Conservation (phyloP, 1,140 invertebrate species). For the Neelides sp. region DNA sequence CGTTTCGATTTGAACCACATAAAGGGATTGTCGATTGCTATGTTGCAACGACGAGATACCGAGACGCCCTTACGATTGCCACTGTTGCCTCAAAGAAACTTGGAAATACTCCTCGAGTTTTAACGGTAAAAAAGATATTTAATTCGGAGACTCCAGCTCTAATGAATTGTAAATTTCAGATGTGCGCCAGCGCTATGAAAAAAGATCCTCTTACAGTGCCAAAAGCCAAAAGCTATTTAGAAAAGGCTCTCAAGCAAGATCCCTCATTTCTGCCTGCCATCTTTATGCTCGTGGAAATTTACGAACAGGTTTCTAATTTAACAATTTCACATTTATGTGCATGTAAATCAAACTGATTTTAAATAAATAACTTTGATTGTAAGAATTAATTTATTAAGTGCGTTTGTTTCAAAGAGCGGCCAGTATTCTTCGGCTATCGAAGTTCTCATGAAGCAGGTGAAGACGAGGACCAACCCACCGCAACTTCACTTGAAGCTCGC, state of each 20-base stretch:
- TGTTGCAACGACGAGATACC: slow-evolving; percentile 47
- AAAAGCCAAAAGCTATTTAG: slow-evolving; percentile 52
- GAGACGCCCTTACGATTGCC: slow-evolving; percentile 56
- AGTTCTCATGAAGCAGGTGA: slow-evolving; percentile 48
- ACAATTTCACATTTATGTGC: too few species aligned
- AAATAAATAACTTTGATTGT: neutral
- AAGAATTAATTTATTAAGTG: neutral
- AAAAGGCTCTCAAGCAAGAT: slow-evolving; percentile 54
- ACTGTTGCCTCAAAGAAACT: slow-evolving; percentile 54
- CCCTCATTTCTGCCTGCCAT: slow-evolving; percentile 52
- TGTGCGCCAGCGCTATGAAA: slow-evolving; percentile 54
- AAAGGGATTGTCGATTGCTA: slow-evolving; percentile 60
- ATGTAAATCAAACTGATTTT: neutral
- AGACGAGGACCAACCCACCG: slow-evolving; percentile 45
- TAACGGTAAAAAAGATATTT: slow-evolving; percentile 44
- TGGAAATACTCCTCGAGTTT: slow-evolving; percentile 51
- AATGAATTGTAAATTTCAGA: slow-evolving; percentile 38
- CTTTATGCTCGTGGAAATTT: slow-evolving; percentile 51
- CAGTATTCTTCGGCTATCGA: slow-evolving; percentile 45
- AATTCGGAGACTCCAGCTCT: slow-evolving; percentile 3
- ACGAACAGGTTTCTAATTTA: slow-evolving; percentile 36
- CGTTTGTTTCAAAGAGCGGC: slow-evolving; percentile 42
- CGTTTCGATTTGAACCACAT: slow-evolving; percentile 51
- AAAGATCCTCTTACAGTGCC: slow-evolving; percentile 51
- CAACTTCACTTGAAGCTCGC: slow-evolving; percentile 57